phyloP scores from a whole-genome alignment of 2,113 vertebrate species.

The Cichladusa arquata region DNA sequence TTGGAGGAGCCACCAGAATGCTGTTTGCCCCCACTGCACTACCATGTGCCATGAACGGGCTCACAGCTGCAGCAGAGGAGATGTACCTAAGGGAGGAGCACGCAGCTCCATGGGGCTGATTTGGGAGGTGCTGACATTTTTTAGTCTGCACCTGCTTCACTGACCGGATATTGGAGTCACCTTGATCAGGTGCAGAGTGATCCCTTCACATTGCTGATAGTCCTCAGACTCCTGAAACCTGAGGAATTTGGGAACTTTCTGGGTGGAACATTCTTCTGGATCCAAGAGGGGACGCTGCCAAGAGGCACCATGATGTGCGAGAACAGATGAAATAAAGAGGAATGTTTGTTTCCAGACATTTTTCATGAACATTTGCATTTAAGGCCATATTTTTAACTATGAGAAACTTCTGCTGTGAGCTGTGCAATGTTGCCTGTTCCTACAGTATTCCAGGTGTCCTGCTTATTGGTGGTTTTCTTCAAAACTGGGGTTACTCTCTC shows the following conservation, averaged over 20 bases:
- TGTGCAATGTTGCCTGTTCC: rapidly evolving
- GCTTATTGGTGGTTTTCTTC: neutral
- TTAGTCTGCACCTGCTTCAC: neutral
- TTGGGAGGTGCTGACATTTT: neutral
- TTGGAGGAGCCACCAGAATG: neutral
- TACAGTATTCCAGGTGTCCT: neutral
- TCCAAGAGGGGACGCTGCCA: neutral
- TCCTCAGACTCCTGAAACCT: neutral
- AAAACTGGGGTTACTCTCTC: neutral
- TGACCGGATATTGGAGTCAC: neutral
- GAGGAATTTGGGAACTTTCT: neutral
- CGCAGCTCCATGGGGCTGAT: neutral
- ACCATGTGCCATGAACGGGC: neutral
- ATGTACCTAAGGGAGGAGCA: neutral
- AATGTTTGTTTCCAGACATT: neutral
- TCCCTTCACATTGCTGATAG: neutral
- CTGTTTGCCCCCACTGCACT: neutral
- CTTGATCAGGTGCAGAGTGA: neutral
- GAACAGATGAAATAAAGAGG: neutral
- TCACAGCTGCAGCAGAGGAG: neutral
- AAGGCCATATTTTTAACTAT: neutral
- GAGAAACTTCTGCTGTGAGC: neutral
- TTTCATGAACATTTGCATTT: neutral
- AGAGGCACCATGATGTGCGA: neutral
- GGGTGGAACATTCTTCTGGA: neutral